Evolutionary conservation across 2,113 vertebrate species (phyloP).

Genomic region (Tylochromis polylepis): DNA sequence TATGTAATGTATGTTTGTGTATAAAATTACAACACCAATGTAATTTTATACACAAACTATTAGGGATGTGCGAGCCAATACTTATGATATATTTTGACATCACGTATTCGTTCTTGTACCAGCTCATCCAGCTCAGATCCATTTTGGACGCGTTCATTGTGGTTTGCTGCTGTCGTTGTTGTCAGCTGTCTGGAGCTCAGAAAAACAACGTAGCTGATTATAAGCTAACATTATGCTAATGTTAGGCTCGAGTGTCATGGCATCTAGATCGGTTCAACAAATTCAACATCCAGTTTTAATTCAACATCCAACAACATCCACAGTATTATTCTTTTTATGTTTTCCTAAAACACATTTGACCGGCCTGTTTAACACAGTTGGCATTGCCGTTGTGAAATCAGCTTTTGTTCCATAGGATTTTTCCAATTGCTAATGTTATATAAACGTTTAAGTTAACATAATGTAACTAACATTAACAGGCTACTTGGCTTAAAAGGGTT

Average conservation of each 20-base stretch:
- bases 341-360: neutral
- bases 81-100: neutral
- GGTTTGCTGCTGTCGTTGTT: neutral
- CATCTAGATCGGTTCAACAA: neutral
- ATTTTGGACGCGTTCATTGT: neutral
- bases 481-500: neutral
- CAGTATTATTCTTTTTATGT: neutral
- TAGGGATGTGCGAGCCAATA: neutral
- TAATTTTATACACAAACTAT: neutral
- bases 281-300: neutral
- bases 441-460: neutral
- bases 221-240: neutral
- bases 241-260: accelerated
- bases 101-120: neutral
- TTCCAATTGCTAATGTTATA: neutral
- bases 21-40: neutral
- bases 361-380: neutral
- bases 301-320: neutral
- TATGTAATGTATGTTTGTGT: neutral
- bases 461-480: neutral
- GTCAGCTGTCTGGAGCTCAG: neutral
- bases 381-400: neutral
- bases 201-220: neutral
- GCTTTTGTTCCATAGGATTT: neutral
- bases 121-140: neutral